Conservation (phyloP, 2,113 vertebrate species). For the Corythornis vintsioides region DNA sequence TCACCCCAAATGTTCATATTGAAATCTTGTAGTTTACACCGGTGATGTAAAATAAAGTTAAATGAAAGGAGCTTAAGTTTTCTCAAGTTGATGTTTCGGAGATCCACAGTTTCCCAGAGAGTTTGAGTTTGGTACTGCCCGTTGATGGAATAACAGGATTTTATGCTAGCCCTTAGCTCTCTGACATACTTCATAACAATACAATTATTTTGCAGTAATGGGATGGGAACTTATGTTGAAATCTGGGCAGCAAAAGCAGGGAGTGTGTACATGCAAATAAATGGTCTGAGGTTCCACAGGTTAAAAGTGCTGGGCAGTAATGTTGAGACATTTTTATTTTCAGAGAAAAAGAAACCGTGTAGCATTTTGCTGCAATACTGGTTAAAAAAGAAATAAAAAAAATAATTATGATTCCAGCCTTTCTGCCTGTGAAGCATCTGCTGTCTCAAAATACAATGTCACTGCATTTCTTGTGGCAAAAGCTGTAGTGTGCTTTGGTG, state of each 20-base stretch:
- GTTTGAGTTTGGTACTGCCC: neutral
- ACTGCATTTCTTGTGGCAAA: neutral
- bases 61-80: neutral
- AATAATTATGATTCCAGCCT: neutral
- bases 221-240: neutral
- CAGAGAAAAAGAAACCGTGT: neutral
- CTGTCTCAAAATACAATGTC: neutral
- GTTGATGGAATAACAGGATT: neutral
- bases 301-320: neutral
- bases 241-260: neutral
- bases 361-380: neutral
- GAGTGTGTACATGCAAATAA: accelerated
- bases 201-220: neutral
- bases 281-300: neutral
- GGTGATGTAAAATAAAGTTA: neutral
- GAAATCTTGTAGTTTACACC: neutral
- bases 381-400: neutral
- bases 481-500: neutral
- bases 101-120: neutral
- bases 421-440: neutral
- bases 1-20: neutral
- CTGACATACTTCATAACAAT: neutral
- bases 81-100: neutral
- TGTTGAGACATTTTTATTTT: accelerated
- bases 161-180: neutral